Percentiles rank a stretch among this genome's conserved stretches.
These are phyloP conservation scores for Gallinago nigripennis DNA, from an alignment of 2,797 vertebrate species.

Conservation along the genomic window DNA sequence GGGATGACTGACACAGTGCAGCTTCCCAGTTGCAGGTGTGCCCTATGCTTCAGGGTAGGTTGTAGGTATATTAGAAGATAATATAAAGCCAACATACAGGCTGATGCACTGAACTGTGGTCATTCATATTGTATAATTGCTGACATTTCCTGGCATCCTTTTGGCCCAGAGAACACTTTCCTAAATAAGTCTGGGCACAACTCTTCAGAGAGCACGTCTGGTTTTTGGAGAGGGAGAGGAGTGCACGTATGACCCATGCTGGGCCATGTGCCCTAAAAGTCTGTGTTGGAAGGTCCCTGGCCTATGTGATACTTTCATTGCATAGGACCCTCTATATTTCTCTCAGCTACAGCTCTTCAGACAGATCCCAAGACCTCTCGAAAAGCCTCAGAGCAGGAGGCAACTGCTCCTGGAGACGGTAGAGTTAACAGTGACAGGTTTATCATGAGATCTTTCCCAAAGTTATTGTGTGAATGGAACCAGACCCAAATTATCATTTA, in stretches of 20 bases:
- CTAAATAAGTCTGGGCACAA: not conserved
- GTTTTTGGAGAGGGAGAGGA: not conserved
- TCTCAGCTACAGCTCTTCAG: not conserved
- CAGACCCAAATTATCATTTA: not conserved
- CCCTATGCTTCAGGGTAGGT: not conserved
- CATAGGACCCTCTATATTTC: not conserved
- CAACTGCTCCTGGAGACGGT: not conserved
- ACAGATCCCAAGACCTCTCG: not conserved
- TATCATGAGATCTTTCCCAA: not conserved
- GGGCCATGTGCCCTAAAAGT: not conserved
- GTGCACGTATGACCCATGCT: accelerated
- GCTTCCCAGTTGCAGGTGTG: not conserved
- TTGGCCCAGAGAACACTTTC: not conserved
- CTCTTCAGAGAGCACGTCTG: not conserved
- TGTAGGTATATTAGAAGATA: not conserved
- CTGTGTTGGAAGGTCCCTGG: not conserved
- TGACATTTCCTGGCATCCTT: not conserved
- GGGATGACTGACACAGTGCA: too few species aligned
- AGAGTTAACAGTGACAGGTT: not conserved
- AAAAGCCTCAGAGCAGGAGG: not conserved
- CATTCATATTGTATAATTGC: not conserved
- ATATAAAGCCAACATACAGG: not conserved
- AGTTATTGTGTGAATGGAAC: not conserved
- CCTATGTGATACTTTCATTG: accelerated
- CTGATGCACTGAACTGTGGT: not conserved